phyloP scores from a whole-genome alignment of 2,888 invertebrate species.

The Spisula subtruncata region DNA sequence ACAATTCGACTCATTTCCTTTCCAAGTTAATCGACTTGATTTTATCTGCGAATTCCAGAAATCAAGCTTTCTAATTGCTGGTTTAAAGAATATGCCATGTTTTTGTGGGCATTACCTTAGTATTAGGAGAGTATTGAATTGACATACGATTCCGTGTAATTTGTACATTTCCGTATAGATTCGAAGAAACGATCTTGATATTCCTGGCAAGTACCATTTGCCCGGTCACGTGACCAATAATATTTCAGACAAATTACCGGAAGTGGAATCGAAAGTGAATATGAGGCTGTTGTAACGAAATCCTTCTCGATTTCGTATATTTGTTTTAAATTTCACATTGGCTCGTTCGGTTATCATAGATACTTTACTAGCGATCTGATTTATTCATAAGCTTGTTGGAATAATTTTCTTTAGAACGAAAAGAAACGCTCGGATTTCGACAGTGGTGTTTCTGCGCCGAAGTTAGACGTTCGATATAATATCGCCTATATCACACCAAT shows the following conservation, averaged over 20 bases:
- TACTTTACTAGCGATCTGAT: conserved; percentile 21
- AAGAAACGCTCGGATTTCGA: neutral
- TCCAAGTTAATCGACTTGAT: conserved; percentile 15
- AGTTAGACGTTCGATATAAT: neutral
- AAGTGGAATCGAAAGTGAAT: conserved; percentile 58
- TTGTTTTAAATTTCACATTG: conserved; percentile 49
- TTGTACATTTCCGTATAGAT: conserved; percentile 34
- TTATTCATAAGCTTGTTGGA: conserved; percentile 37
- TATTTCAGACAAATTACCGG: conserved; percentile 54
- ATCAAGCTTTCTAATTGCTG: conserved; percentile 16
- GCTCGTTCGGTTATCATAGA: conserved; percentile 48
- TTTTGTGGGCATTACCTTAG: neutral
- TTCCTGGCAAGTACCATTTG: conserved; percentile 12
- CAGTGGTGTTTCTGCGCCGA: neutral
- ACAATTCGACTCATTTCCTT: conserved; percentile 23
- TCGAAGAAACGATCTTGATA: conserved; percentile 4
- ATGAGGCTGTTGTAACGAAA: conserved; percentile 57
- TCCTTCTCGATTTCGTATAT: conserved; percentile 58
- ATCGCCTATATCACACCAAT: no score
- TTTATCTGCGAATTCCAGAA: neutral
- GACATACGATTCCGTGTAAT: conserved; percentile 41
- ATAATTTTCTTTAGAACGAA: conserved; percentile 20
- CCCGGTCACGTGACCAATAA: conserved; percentile 55
- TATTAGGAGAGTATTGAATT: conserved; percentile 23
- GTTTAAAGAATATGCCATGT: conserved; percentile 11